Conservation (phyloP, 1,140 invertebrate species). For the Lanistes nyassanus region DNA sequence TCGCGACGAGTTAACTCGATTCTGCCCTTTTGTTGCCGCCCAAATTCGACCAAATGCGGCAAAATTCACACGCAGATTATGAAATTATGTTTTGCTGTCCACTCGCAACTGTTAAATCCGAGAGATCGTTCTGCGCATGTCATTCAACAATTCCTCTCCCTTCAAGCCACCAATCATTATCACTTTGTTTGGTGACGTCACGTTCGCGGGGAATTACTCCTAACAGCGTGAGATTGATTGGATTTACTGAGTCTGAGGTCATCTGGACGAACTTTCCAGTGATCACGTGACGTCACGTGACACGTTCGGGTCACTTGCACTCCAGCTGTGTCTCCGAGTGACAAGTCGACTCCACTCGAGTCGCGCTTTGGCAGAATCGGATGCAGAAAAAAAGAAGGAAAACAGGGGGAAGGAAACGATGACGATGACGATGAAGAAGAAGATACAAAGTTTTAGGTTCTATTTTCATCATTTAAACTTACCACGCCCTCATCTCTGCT, state of each 20-base stretch:
- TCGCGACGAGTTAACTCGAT: not conserved
- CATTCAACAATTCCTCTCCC: not conserved
- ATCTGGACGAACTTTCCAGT: no score
- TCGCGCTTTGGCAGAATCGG: no score
- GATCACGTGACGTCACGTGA: conserved; percentile 11
- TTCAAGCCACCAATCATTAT: conserved; percentile 16
- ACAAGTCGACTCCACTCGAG: no score
- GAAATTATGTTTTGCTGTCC: conserved; percentile 10
- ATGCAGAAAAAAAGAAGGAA: no score
- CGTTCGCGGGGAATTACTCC: conserved; percentile 8
- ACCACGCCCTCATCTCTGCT: no score
- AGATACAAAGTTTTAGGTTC: no score
- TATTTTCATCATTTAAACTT: no score
- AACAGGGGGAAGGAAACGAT: no score
- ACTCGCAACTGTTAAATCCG: not conserved
- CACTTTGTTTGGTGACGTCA: conserved; percentile 21
- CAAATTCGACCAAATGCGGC: not conserved
- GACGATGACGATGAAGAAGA: no score
- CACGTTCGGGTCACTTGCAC: not conserved
- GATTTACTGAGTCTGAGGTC: conserved; percentile 1
- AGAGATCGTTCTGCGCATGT: not conserved
- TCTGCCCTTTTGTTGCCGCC: not conserved
- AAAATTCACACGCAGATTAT: conserved; percentile 17
- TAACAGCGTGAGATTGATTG: conserved; percentile 13
- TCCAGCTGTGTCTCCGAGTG: no score